Conservation (phyloP, 2,797 vertebrate genomes). For the Chloroceryle inda region DNA sequence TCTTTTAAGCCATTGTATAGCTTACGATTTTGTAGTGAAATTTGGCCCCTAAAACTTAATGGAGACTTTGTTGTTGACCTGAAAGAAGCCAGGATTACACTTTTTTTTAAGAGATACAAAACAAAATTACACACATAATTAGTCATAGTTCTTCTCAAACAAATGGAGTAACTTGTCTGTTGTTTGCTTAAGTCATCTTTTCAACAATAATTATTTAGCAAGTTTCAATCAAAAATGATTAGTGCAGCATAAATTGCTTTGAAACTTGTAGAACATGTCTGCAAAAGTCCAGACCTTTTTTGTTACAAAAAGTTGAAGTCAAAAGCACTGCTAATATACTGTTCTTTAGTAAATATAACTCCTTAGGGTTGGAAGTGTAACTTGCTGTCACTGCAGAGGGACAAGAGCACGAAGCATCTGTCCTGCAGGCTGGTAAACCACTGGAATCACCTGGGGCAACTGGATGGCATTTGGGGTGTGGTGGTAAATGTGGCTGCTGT, state of each 20-base stretch:
- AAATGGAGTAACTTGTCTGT: neutral
- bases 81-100: neutral
- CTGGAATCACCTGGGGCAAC: conserved; percentile 65
- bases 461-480: neutral
- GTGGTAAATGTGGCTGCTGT: conserved; percentile 54
- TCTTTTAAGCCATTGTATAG: neutral
- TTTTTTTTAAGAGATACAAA: neutral
- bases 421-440: neutral
- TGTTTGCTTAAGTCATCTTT: conserved; percentile 49
- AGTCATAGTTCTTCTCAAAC: neutral
- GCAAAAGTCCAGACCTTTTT: neutral
- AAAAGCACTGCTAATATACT: neutral
- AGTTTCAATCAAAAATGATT: conserved; percentile 18
- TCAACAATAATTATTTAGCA: conserved; percentile 18
- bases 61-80: neutral
- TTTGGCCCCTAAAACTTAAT: neutral
- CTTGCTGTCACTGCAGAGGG: neutral
- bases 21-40: neutral
- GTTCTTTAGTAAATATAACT: neutral
- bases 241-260: conserved; percentile 8
- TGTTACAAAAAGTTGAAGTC: neutral
- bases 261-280: conserved; percentile 2
- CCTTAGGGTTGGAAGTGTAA: neutral
- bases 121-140: neutral
- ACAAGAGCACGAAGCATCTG: neutral